Evolutionary conservation across 2,113 vertebrate species (phyloP), one percentile per base, ranked within the genome.

Genomic region (Cebidichthys violaceus): DNA sequence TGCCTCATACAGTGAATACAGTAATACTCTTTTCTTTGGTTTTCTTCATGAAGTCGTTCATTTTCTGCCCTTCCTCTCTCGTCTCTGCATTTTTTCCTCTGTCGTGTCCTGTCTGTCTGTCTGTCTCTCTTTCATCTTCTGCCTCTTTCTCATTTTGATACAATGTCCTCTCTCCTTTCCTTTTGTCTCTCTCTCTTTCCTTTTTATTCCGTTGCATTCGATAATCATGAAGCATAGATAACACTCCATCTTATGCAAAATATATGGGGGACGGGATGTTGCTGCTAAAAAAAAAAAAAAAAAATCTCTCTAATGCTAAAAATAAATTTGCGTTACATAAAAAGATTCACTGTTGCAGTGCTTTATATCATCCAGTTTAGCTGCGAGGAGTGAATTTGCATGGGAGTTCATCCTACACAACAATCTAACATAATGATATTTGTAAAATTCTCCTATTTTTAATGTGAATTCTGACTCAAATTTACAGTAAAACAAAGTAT

Each of bases 321-420:
- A 91, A 89, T 87, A 89, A n/a, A 90, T 79, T 35, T 69, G 50
- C 52, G 79, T 85, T 88, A 88, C 76, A 90, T 88, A 88, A 81
- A 89, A 80, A 81, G 69, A 60, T 10, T 52, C 70, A 60, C 17
- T 70, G 47, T 69, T 79, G 70, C 69, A 70, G 81, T 24, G 61
- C 71, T 70, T 76, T 54, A 20, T 68, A 65, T 74, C 37, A 8
- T 79, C n/a, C 39, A 24, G 57, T 80, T 77, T 55, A 37, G 27
- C 65, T 71, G n/a, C 33, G 17, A 62, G n/a, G 50, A 70, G 45
- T 55, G 50, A 52, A 67, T 66, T n/a, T 52, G 27, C 60, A 60
- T 64, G 24, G 29, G 69, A 74, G 57, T 64, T 2, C 1, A 39
- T 57, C 60, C 73, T 50, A 70, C 14, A 65, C 27, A 78, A 17